Evolutionary conservation across 2,888 invertebrate genomes (phyloP).

Genomic region (Camptogramma bilineatum): DNA sequence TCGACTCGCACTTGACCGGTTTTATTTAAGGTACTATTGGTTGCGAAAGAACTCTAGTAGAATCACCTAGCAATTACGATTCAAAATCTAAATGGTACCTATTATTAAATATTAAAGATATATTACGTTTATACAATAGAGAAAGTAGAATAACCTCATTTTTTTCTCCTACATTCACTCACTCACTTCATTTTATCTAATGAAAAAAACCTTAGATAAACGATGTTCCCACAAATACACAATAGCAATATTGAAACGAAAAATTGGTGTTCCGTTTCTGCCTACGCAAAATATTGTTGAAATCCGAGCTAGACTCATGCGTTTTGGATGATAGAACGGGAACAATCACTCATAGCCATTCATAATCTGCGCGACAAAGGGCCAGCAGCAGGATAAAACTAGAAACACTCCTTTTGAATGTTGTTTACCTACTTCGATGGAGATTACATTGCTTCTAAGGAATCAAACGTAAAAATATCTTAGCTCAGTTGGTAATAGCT

Average conservation of each 20-base stretch:
- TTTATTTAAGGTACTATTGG: too few relatives aligned
- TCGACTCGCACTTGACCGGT: too few relatives aligned
- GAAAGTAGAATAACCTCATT: too few relatives aligned
- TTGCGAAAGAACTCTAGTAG: too few relatives aligned
- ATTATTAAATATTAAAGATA: too few relatives aligned
- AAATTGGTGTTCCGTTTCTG: conserved; percentile 18
- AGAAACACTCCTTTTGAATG: conserved; percentile 7
- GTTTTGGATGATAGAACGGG: conserved; percentile 11
- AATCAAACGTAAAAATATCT: too few relatives aligned
- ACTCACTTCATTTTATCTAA: not conserved
- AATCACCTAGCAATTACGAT: too few relatives aligned
- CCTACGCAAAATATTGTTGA: conserved; percentile 27
- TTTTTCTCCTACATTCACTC: too few relatives aligned
- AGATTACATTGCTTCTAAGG: too few relatives aligned
- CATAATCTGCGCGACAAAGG: conserved; percentile 1
- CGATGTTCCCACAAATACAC: not conserved
- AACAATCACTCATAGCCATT: conserved; percentile 20
- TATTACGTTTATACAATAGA: too few relatives aligned
- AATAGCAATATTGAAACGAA: conserved; percentile 6
- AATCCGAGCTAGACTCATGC: conserved; percentile 19
- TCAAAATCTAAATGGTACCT: too few relatives aligned
- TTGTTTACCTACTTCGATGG: not conserved
- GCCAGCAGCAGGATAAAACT: not conserved
- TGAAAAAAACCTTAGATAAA: not conserved
- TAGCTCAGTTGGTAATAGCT: too few relatives aligned